These are phyloP conservation scores for Dasysyrphus albostriatus DNA, from an alignment of 2,888 invertebrate species.

Conservation along the genomic window DNA sequence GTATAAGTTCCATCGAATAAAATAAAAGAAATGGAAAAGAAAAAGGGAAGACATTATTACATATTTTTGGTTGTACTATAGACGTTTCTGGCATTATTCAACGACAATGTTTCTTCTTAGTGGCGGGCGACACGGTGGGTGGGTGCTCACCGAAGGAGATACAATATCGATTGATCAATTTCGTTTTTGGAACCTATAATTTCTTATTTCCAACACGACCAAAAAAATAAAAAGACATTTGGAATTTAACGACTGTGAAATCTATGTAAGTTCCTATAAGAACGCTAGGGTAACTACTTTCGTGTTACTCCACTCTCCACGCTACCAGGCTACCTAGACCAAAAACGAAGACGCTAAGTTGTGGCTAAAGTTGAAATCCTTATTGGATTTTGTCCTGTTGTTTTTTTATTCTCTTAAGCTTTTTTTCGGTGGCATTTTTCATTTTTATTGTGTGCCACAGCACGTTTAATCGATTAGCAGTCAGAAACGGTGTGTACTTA, in stretches of 20 bases:
- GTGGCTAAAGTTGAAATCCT: conserved; percentile 66
- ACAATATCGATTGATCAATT: conserved; percentile 70
- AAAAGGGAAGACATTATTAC: conserved; percentile 45
- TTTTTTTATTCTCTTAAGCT: conserved; percentile 8
- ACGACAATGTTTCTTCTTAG: conserved; percentile 5
- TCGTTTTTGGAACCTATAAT: conserved; percentile 61
- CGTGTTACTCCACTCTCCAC: conserved; percentile 23
- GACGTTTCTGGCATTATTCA: conserved; percentile 31
- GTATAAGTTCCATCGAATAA: neutral
- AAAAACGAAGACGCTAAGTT: conserved; percentile 35
- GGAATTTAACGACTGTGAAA: conserved; percentile 47
- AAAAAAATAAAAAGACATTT: conserved; percentile 35
- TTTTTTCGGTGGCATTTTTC: conserved; percentile 36
- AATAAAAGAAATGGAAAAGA: conserved; percentile 21
- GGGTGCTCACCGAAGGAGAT: conserved; percentile 36
- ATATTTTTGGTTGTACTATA: conserved; percentile 16
- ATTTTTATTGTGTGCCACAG: conserved; percentile 66
- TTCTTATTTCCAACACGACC: conserved; percentile 45
- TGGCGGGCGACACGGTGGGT: neutral
- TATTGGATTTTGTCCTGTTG: conserved; percentile 41
- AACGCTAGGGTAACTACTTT: conserved; percentile 27
- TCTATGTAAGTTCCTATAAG: neutral
- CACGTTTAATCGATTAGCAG: conserved; percentile 74
- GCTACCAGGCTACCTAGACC: conserved; percentile 39
- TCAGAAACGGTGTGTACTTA: conserved; percentile 52